phyloP scores from a whole-genome alignment of 2,113 vertebrate species.

The Pseudopodoces humilis region DNA sequence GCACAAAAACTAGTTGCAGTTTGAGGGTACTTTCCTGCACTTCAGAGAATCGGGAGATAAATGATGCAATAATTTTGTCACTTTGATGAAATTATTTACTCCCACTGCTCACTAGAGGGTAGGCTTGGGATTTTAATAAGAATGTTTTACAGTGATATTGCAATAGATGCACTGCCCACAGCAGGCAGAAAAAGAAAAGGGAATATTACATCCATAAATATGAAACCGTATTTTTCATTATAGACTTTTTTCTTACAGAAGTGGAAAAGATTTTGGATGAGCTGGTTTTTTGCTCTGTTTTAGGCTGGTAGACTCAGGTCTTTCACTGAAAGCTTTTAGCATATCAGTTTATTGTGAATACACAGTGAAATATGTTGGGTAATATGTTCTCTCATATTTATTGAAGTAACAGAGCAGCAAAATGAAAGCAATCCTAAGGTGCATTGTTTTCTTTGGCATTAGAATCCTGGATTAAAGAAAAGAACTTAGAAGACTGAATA shows the following conservation, averaged over 20 bases:
- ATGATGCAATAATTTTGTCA: neutral
- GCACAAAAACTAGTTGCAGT: neutral
- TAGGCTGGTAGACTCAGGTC: neutral
- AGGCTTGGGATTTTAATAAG: constrained; percentile 55
- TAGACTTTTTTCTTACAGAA: neutral
- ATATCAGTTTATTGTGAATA: neutral
- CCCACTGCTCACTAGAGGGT: constrained; percentile 66
- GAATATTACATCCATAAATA: neutral
- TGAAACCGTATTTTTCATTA: neutral
- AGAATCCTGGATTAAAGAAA: neutral
- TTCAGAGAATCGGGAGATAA: neutral
- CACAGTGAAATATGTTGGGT: neutral
- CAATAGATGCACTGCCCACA: neutral
- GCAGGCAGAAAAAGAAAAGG: neutral
- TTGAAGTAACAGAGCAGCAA: neutral
- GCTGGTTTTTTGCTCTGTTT: neutral
- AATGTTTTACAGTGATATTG: neutral
- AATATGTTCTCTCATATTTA: neutral
- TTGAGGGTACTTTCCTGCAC: neutral
- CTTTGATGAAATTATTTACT: constrained; percentile 20
- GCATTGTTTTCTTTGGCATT: neutral
- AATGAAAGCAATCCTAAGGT: neutral
- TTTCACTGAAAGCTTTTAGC: neutral
- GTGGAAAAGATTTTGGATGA: neutral
- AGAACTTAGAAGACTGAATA: neutral